These are phyloP conservation scores for Saguinus imperator DNA, from an alignment of 2,113 vertebrate species.

Conservation along the genomic window DNA sequence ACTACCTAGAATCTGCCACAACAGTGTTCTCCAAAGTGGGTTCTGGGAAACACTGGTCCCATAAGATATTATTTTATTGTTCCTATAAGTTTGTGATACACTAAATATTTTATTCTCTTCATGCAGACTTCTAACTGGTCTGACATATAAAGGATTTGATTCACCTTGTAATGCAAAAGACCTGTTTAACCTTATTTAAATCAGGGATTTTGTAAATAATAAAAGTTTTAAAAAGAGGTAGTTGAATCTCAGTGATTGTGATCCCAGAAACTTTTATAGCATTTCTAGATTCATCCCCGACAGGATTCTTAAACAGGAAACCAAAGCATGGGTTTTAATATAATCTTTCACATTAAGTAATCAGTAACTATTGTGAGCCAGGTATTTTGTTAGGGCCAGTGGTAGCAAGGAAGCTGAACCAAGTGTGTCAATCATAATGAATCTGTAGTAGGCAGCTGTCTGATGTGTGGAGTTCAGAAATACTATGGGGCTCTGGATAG, in stretches of 20 bases:
- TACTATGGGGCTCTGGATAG: fast-evolving
- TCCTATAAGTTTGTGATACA: not conserved
- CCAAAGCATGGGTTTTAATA: not conserved
- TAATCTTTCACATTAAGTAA: not conserved
- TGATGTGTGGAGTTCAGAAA: not conserved
- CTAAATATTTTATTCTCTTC: constrained; percentile 13
- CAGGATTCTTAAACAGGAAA: not conserved
- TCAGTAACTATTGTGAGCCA: not conserved
- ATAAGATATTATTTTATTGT: not conserved
- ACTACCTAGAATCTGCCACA: not conserved
- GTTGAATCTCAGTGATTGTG: not conserved
- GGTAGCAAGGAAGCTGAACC: not conserved
- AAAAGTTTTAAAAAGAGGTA: not conserved
- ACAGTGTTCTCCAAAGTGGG: not conserved
- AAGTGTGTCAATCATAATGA: too few relatives aligned
- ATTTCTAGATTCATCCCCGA: not conserved
- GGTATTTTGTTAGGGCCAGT: not conserved
- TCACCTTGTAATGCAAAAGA: not conserved
- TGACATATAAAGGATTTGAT: not conserved
- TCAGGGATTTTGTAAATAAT: not conserved
- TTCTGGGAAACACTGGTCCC: not conserved
- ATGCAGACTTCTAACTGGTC: not conserved
- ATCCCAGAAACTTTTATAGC: not conserved
- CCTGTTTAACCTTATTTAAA: not conserved
- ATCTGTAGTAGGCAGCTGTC: not conserved